phyloP scores from a whole-genome alignment of 2,888 invertebrate species.

The Drosophila planitibia region DNA sequence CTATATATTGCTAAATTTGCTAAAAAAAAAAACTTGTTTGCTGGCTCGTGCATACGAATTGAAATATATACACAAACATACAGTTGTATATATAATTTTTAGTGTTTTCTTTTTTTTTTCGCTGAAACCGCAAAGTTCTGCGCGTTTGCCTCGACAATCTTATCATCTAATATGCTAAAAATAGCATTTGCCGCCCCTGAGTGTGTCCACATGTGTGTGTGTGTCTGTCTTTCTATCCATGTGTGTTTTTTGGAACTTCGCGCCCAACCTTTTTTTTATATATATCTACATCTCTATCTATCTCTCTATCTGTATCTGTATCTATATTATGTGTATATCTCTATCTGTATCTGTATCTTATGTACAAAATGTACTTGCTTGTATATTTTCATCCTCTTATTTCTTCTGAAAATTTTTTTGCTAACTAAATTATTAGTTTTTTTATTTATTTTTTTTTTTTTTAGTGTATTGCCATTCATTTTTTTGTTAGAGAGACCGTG shows the following conservation, averaged over 20 bases:
- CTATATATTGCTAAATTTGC: constrained; percentile 43
- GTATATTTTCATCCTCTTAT: constrained; percentile 24
- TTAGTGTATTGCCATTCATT: constrained; percentile 31
- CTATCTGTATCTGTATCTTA: constrained; percentile 33
- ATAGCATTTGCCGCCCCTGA: constrained; percentile 69
- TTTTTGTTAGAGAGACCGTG: constrained; percentile 78
- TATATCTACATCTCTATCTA: constrained; percentile 26
- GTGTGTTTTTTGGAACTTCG: constrained; percentile 47
- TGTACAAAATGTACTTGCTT: constrained; percentile 38
- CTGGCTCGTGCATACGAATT: constrained; percentile 34
- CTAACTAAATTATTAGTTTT: constrained; percentile 56
- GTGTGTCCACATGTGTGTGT: constrained; percentile 41
- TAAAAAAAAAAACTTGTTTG: constrained; percentile 57
- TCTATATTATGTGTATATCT: constrained; percentile 17
- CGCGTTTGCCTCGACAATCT: constrained; percentile 71
- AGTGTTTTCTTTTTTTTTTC: constrained; percentile 43
- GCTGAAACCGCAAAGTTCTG: constrained; percentile 72
- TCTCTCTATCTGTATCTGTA: constrained; percentile 40
- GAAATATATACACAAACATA: constrained; percentile 29
- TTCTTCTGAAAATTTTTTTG: constrained; percentile 55
- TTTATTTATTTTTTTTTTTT: constrained; percentile 34
- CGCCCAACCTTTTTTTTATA: constrained; percentile 65
- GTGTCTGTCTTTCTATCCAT: constrained; percentile 28
- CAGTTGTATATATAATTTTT: constrained; percentile 36
- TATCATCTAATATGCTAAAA: constrained; percentile 76